Evolutionary conservation across 53 echinoderm and acorn worm genomes (phyloP).

Genomic region (Paracentrotus lividus): DNA sequence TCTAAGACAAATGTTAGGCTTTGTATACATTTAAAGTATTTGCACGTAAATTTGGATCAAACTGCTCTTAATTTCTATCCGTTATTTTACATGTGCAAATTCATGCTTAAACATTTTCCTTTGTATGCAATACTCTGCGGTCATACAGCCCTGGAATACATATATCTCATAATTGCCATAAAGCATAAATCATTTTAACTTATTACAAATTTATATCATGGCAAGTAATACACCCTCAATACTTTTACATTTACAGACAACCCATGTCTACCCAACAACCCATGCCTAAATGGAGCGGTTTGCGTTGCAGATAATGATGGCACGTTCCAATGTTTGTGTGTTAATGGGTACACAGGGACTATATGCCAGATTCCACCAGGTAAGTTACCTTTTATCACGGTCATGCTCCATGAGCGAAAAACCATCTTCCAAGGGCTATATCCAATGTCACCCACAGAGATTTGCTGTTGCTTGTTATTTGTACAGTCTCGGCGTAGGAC

Average conservation of each 20-base stretch:
- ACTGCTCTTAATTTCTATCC: no score
- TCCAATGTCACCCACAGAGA: no score
- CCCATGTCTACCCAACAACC: slow-evolving; percentile 36
- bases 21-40: no score
- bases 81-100: no score
- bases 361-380: slow-evolving; percentile 74
- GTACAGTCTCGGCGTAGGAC: no score
- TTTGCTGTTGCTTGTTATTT: no score
- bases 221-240: background rate
- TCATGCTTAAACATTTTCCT: no score
- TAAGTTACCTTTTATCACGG: slow-evolving; percentile 39
- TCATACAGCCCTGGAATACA: background rate
- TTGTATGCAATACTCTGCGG: background rate
- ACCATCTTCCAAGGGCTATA: no score
- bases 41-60: no score
- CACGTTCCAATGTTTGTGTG: slow-evolving; percentile 71
- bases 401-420: no score
- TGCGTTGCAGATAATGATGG: slow-evolving; percentile 67
- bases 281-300: slow-evolving; percentile 71
- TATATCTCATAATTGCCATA: background rate
- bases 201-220: background rate
- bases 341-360: slow-evolving; percentile 61
- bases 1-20: no score
- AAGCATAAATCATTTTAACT: background rate
- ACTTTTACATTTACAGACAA: background rate